Conservation (phyloP, 2,113 vertebrate genomes). For the Stegostoma tigrinum region DNA sequence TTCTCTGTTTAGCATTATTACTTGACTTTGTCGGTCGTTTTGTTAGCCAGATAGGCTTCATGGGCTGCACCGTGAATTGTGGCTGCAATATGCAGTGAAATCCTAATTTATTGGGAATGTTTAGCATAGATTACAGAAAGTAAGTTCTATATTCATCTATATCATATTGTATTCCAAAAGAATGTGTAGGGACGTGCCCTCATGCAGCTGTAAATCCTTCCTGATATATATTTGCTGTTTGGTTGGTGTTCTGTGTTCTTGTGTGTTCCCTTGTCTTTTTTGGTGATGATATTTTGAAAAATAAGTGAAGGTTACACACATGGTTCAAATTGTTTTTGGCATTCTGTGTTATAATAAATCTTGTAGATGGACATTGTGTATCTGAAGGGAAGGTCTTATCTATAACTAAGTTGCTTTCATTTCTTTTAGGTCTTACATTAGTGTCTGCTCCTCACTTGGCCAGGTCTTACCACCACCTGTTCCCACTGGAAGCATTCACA, state of each 20-base stretch:
- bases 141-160: not conserved
- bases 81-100: not conserved
- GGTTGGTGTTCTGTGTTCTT: not conserved
- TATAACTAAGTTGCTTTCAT: not conserved
- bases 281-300: not conserved
- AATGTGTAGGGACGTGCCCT: too few relatives aligned
- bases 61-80: not conserved
- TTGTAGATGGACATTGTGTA: not conserved
- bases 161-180: not conserved
- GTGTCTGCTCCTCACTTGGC: conserved; percentile 94
- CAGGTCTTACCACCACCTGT: conserved; percentile 94
- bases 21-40: not conserved
- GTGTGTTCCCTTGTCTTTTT: not conserved
- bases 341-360: not conserved
- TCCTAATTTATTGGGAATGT: not conserved
- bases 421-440: conserved; percentile 74
- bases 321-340: not conserved
- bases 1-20: not conserved
- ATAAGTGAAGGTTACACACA: not conserved
- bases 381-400: not conserved
- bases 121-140: not conserved
- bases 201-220: not conserved
- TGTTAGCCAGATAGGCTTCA: not conserved
- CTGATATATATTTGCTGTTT: not conserved
- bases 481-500: conserved; percentile 80